Evolutionary conservation across 2,888 invertebrate genomes (phyloP).

Genomic region (Cacoxenus indagator): DNA sequence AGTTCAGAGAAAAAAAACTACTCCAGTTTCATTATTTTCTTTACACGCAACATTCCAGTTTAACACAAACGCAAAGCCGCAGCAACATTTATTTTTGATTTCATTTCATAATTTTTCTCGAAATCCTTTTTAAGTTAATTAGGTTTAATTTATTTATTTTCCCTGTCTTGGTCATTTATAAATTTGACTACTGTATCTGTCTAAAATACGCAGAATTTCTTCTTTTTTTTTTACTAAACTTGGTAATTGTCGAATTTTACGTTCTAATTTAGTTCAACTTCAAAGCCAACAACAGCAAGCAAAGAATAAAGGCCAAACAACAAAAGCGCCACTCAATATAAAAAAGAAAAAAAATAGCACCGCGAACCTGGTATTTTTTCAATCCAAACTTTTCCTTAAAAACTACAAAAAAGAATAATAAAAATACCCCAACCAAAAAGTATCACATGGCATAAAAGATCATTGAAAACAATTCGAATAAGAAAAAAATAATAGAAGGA

Average conservation of each 20-base stretch:
- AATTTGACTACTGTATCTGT: background rate
- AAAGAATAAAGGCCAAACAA: background rate
- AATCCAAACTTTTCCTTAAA: constrained; percentile 28
- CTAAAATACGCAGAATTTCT: too few relatives aligned
- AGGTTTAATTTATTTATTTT: background rate
- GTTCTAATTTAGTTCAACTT: background rate
- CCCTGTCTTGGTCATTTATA: background rate
- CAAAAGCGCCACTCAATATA: background rate
- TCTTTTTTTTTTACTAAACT: background rate
- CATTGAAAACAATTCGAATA: constrained; percentile 30
- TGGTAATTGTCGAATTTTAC: background rate
- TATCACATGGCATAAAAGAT: constrained; percentile 5
- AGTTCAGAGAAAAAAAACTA: too few relatives aligned
- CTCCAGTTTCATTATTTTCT: too few relatives aligned
- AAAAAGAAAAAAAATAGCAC: background rate
- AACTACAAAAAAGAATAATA: constrained; percentile 30
- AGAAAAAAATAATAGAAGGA: constrained; percentile 28
- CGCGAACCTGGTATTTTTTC: constrained; percentile 14
- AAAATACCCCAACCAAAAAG: background rate
- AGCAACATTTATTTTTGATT: too few relatives aligned
- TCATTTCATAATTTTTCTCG: too few relatives aligned
- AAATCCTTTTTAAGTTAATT: too few relatives aligned
- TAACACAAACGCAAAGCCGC: too few relatives aligned
- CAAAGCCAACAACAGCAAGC: background rate
- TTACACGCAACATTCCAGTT: too few relatives aligned